Conservation (phyloP, 2,888 invertebrate genomes). For the Germaria angustata region DNA sequence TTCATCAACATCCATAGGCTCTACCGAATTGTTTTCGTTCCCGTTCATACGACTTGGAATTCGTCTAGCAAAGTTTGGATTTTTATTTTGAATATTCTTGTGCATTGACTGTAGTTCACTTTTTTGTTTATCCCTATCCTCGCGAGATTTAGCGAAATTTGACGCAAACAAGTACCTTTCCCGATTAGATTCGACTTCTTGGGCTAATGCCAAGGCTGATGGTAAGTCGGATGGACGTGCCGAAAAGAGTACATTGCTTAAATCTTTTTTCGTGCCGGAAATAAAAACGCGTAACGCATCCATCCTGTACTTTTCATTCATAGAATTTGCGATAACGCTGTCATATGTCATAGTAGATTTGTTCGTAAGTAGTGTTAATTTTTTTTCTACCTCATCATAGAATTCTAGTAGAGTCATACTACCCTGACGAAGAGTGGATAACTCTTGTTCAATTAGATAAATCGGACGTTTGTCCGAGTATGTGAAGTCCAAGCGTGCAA, state of each 20-base stretch:
- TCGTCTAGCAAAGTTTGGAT: neutral
- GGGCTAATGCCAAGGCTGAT: constrained; percentile 36
- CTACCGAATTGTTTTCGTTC: too few relatives aligned
- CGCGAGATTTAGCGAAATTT: constrained; percentile 27
- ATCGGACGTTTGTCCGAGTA: constrained; percentile 6
- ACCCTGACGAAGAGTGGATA: too few relatives aligned
- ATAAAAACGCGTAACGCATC: too few relatives aligned
- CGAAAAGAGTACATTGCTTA: constrained; percentile 57
- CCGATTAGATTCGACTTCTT: constrained; percentile 33
- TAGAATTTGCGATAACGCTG: constrained; percentile 34
- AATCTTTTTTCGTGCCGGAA: constrained; percentile 60
- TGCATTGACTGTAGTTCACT: too few relatives aligned
- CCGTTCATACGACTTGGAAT: too few relatives aligned
- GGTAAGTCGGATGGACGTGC: constrained; percentile 43
- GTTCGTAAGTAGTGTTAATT: too few relatives aligned
- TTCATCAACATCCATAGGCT: too few relatives aligned
- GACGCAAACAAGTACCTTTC: constrained; percentile 28
- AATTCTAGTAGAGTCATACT: too few relatives aligned
- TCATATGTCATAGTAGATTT: too few relatives aligned
- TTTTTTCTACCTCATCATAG: too few relatives aligned
- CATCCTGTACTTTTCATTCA: constrained; percentile 64
- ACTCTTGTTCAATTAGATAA: too few relatives aligned
- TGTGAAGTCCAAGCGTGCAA: neutral
- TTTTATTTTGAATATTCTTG: neutral
- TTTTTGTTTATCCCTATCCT: neutral